phyloP scores from a whole-genome alignment of 2,113 vertebrate genomes.

The Petrocephalus zakoni region DNA sequence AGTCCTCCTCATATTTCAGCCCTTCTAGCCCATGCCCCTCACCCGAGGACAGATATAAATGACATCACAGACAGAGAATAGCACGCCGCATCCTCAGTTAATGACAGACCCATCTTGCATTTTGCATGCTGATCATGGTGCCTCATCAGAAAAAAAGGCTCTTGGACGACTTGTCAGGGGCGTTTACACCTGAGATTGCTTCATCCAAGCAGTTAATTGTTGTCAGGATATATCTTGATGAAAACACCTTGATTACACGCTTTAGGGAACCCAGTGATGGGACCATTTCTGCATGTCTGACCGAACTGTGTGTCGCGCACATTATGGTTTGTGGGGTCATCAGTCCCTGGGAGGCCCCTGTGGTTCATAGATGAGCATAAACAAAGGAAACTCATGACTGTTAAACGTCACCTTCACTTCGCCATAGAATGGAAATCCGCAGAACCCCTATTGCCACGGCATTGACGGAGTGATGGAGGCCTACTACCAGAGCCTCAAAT shows the following conservation, averaged over 20 bases:
- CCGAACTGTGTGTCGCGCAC: neutral
- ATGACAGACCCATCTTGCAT: constrained; percentile 1
- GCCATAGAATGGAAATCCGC: constrained; percentile 71
- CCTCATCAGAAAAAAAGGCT: neutral
- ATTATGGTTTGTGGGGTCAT: neutral
- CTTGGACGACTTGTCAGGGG: neutral
- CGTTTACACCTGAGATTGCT: constrained; percentile 1
- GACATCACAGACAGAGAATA: neutral
- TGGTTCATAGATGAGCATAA: neutral
- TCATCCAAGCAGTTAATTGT: constrained; percentile 8
- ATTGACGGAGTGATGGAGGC: constrained; percentile 79
- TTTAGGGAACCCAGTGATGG: neutral
- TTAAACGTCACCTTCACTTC: neutral
- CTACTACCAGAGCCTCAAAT: constrained; percentile 71
- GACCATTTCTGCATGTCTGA: neutral
- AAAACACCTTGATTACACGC: neutral
- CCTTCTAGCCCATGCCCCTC: neutral
- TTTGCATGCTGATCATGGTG: neutral
- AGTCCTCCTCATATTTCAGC: neutral
- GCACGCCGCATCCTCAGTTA: neutral
- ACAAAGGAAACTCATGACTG: neutral
- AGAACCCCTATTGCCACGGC: constrained; percentile 73
- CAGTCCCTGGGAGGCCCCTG: neutral
- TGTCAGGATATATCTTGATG: neutral
- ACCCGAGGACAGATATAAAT: constrained; percentile 10